Evolutionary conservation across 2,113 vertebrate genomes (phyloP).

Genomic region (Anseranas semipalmata): DNA sequence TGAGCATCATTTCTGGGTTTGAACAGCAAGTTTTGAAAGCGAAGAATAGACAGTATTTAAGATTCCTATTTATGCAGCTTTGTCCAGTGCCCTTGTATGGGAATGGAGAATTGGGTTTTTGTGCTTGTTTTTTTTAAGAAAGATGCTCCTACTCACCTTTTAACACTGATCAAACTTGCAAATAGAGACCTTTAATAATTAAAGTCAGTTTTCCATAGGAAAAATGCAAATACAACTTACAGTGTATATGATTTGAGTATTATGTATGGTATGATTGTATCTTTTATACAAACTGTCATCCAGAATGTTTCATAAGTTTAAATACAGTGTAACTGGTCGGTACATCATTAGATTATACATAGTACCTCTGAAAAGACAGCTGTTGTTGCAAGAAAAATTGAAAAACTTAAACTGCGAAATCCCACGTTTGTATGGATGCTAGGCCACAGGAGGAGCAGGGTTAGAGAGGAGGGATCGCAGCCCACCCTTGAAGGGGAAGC

Average conservation of each 20-base stretch:
- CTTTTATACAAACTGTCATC: not conserved
- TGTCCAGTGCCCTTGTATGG: accelerated
- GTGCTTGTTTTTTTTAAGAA: not conserved
- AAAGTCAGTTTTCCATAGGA: not conserved
- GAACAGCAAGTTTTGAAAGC: not conserved
- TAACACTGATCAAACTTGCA: not conserved
- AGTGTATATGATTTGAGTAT: not conserved
- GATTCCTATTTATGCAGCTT: not conserved
- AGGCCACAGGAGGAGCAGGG: not conserved
- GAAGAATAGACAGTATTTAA: not conserved
- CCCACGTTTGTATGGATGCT: not conserved
- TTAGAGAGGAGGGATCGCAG: not conserved
- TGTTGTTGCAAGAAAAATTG: not conserved
- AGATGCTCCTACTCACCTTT: not conserved
- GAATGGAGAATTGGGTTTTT: not conserved
- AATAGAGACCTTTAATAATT: not conserved
- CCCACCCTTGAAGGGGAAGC: not conserved
- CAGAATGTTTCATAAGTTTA: not conserved
- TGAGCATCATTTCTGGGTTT: not conserved
- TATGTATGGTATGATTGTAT: not conserved
- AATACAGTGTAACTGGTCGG: not conserved
- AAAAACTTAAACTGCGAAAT: not conserved
- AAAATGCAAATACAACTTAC: not conserved
- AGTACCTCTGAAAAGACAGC: not conserved
- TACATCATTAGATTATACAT: not conserved